Evolutionary conservation across 2,888 invertebrate species (phyloP), one percentile per base, ranked within the genome.

Genomic region (Cabera pusaria): DNA sequence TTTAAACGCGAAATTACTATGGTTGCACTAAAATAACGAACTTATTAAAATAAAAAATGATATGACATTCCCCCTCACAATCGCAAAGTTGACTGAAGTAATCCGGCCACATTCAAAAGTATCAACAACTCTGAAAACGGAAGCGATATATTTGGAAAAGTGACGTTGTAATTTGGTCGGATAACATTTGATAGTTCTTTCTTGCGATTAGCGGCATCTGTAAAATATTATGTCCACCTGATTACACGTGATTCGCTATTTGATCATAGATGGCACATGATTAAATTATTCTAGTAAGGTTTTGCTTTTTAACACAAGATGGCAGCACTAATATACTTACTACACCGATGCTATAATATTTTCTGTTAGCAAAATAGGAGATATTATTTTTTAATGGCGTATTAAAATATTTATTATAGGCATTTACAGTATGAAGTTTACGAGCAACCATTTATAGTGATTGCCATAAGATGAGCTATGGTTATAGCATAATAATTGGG

Each of bases 361-460:
- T 2, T 14, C 14, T 4, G 14, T 3, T 14, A 14, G 14, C 2
- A 3, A 14, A n/a, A n/a, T n/a, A n/a, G n/a, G n/a, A n/a, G n/a
- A n/a, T n/a, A n/a, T n/a, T n/a, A n/a, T n/a, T n/a, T 29, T 29
- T 18, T 34, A 18, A 38, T 16, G 23, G 12, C 6, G 28, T 14
- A 49, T 49, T 42, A 46, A 48, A 45, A 21, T 39, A 36, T 44
- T 26, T 49, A 52, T 49, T 7, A 36, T 36, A 22, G 18, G 9
- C 26, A 35, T 41, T 38, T 41, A 31, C 34, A 41, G 35, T 38
- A 42, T 36, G 18, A 32, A 37, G 26, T 64, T 36, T 63, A 65
- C 31, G 55, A 52, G 32, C 24, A 19, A 19, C 32, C 42, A 57
- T 62, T 68, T 64, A 68, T 68, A 61, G 57, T 68, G 68, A 68